A percentile compares a stretch with the other conserved stretches of the same genome.
phyloP scores from a whole-genome alignment of 2,888 invertebrate genomes.

The Mechanitis messenoides region DNA sequence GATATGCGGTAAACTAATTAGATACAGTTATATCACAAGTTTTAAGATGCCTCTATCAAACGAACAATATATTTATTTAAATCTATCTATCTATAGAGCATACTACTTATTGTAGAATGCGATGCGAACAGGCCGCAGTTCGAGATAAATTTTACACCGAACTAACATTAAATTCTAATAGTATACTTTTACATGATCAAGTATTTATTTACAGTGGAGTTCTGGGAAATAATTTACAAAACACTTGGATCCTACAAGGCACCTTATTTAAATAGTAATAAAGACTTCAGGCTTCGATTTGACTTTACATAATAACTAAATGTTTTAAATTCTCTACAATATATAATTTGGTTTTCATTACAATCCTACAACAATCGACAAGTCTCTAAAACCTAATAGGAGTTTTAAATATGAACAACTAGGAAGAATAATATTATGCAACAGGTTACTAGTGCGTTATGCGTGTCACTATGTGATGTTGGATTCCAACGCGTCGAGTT shows the following conservation, averaged over 20 bases:
- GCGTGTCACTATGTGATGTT: slow-evolving; percentile 54
- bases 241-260: slow-evolving; percentile 69
- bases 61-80: slow-evolving; percentile 70
- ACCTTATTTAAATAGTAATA: slow-evolving; percentile 73
- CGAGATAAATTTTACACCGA: slow-evolving; percentile 65
- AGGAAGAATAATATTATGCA: slow-evolving; percentile 74
- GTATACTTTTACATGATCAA: slow-evolving; percentile 70
- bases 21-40: slow-evolving; percentile 75
- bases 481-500: slow-evolving; percentile 43
- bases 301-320: slow-evolving; percentile 74
- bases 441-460: slow-evolving; percentile 63
- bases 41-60: slow-evolving; percentile 74
- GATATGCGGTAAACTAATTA: slow-evolving; percentile 63
- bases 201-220: slow-evolving; percentile 68
- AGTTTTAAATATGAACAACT: slow-evolving; percentile 74
- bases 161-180: slow-evolving; percentile 64
- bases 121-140: slow-evolving; percentile 50
- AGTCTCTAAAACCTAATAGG: slow-evolving; percentile 73
- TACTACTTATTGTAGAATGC: slow-evolving; percentile 51
- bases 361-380: slow-evolving; percentile 72
- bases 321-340: slow-evolving; percentile 74
- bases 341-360: slow-evolving; percentile 76
- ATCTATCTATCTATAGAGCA: slow-evolving; percentile 56
- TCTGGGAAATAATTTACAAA: slow-evolving; percentile 72
- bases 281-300: slow-evolving; percentile 73